Conservation (phyloP, 2,113 vertebrate genomes). For the Marmota monax region DNA sequence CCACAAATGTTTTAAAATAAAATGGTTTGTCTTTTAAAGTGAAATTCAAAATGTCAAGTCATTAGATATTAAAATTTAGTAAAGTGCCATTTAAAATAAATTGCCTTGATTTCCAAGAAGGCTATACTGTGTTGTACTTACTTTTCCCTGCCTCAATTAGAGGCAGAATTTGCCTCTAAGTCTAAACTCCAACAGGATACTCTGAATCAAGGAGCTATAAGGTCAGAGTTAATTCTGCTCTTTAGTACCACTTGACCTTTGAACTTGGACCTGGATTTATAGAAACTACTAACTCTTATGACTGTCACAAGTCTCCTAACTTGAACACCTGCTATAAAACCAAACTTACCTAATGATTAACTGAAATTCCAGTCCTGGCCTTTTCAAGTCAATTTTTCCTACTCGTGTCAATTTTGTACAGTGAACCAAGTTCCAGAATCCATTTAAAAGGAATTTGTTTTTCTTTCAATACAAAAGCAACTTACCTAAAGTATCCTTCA, state of each 20-base stretch:
- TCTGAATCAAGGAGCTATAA: not conserved
- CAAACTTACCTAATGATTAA: not conserved
- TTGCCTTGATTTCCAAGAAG: not conserved
- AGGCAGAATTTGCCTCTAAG: constrained; percentile 29
- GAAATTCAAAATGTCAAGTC: constrained; percentile 29
- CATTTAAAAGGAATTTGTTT: not conserved
- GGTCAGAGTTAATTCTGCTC: not conserved
- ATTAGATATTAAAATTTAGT: constrained; percentile 35
- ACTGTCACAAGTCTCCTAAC: not conserved
- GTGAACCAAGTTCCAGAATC: constrained; percentile 35
- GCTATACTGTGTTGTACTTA: not conserved
- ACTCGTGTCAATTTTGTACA: not conserved
- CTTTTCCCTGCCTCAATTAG: not conserved
- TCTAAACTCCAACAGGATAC: not conserved
- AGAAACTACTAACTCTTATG: not conserved
- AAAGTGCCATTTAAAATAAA: constrained; percentile 39
- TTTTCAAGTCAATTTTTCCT: constrained; percentile 30
- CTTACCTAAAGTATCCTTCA: constrained; percentile 95
- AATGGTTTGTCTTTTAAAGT: constrained; percentile 54
- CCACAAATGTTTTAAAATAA: not conserved
- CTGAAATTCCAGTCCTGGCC: constrained; percentile 10
- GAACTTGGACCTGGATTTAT: not conserved
- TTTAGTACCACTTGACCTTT: not conserved
- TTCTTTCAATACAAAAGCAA: constrained; percentile 26
- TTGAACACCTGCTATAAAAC: not conserved